Conservation (phyloP, 1,140 invertebrate species). For the Polypedilum pembai region DNA sequence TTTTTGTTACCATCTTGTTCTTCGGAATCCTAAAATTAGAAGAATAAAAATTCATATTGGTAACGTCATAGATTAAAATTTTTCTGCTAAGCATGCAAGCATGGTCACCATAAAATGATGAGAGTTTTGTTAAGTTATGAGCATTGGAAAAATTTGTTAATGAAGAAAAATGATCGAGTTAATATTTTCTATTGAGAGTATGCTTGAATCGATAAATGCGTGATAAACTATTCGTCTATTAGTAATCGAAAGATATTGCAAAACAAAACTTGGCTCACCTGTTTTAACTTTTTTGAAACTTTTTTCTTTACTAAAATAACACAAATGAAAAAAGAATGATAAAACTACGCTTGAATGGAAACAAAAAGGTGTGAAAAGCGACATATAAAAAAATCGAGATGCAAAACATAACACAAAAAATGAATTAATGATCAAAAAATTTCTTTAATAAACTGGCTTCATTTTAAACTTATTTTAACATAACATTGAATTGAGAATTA, state of each 20-base stretch:
- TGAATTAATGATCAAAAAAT: conserved; percentile 22
- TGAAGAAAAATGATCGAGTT: conserved; percentile 22
- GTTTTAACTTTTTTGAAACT: neutral
- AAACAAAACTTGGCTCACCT: neutral
- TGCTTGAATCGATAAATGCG: too few species aligned
- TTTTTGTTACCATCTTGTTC: conserved; percentile 24
- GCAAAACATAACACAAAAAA: neutral
- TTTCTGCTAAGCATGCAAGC: too few species aligned
- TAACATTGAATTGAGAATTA: neutral
- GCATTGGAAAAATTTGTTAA: conserved; percentile 21
- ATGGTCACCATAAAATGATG: too few species aligned
- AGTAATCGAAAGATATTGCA: too few species aligned
- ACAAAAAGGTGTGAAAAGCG: neutral
- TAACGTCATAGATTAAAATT: neutral
- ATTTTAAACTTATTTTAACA: neutral
- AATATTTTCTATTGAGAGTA: neutral
- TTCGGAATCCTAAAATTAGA: neutral
- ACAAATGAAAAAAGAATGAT: neutral
- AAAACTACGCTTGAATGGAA: neutral
- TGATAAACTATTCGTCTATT: too few species aligned
- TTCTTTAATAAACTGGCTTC: conserved; percentile 22
- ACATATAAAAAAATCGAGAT: conserved; percentile 20
- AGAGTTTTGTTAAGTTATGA: neutral
- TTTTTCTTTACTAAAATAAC: conserved; percentile 1
- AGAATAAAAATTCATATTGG: neutral